Evolutionary conservation across 2,113 vertebrate genomes (phyloP).

Genomic region (Etheostoma cragini): DNA sequence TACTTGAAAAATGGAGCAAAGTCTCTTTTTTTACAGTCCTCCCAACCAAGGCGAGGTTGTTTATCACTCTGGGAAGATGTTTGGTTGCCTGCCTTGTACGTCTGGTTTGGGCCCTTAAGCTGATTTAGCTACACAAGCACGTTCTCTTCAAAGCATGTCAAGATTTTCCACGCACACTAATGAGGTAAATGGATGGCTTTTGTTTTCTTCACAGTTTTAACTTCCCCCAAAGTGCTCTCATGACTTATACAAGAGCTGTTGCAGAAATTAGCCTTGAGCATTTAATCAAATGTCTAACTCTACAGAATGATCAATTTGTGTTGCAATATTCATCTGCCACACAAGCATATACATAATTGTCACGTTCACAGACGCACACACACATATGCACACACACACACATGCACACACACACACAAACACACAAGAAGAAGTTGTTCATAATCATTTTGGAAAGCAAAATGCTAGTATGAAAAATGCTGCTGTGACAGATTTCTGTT

Average conservation of each 20-base stretch:
- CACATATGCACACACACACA: background rate
- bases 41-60: constrained; percentile 63
- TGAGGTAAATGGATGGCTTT: constrained; percentile 81
- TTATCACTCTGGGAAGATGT: constrained; percentile 75
- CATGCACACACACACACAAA: background rate
- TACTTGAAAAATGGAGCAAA: constrained; percentile 71
- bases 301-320: constrained; percentile 71
- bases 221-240: constrained; percentile 72
- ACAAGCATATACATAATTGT: constrained; percentile 28
- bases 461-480: constrained; percentile 9
- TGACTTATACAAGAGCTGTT: constrained; percentile 71
- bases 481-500: constrained; percentile 23
- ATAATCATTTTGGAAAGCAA: constrained; percentile 16
- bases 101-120: constrained; percentile 74
- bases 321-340: constrained; percentile 62
- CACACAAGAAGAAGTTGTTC: constrained; percentile 28
- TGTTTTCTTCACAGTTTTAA: constrained; percentile 78
- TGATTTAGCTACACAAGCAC: constrained; percentile 72
- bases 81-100: constrained; percentile 67
- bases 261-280: constrained; percentile 69
- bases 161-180: constrained; percentile 77
- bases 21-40: constrained; percentile 61
- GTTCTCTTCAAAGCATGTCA: constrained; percentile 76
- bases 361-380: background rate
- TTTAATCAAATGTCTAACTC: constrained; percentile 72